Percentiles rank a stretch among this genome's conserved stretches.
Evolutionary conservation across 2,888 invertebrate genomes (phyloP).

Genomic region (Nemoura dubitans): DNA sequence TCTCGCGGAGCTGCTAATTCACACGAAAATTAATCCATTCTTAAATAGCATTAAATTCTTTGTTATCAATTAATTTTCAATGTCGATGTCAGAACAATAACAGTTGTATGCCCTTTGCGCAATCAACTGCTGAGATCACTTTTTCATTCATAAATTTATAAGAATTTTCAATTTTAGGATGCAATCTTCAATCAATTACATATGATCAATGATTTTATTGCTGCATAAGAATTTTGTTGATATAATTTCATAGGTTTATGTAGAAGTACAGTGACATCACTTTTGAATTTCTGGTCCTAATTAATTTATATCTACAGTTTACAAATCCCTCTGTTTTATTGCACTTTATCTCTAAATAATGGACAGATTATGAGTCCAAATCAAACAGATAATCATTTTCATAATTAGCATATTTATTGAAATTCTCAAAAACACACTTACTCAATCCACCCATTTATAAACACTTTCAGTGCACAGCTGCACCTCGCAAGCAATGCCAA

Average conservation of each 20-base stretch:
- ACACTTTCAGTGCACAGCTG: background rate
- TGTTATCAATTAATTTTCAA: background rate
- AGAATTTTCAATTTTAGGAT: background rate
- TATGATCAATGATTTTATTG: too few species aligned
- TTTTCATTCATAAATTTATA: constrained; percentile 14
- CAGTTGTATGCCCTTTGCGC: background rate
- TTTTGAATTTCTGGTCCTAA: background rate
- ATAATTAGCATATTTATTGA: background rate
- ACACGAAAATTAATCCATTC: background rate
- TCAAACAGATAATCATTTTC: constrained; percentile 3
- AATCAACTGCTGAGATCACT: background rate
- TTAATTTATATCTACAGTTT: background rate
- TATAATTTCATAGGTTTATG: too few species aligned
- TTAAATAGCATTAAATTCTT: background rate
- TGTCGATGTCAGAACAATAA: background rate
- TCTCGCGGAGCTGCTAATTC: background rate
- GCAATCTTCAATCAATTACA: background rate
- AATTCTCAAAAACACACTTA: background rate
- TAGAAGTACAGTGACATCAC: background rate
- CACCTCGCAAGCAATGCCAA: background rate
- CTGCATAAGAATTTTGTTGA: too few species aligned
- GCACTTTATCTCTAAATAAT: background rate
- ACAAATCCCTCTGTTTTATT: background rate
- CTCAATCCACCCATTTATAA: background rate
- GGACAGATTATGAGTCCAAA: background rate